Conservation (phyloP, 53 echinoderm and acorn worm genomes). For the Holothuria leucospilota region DNA sequence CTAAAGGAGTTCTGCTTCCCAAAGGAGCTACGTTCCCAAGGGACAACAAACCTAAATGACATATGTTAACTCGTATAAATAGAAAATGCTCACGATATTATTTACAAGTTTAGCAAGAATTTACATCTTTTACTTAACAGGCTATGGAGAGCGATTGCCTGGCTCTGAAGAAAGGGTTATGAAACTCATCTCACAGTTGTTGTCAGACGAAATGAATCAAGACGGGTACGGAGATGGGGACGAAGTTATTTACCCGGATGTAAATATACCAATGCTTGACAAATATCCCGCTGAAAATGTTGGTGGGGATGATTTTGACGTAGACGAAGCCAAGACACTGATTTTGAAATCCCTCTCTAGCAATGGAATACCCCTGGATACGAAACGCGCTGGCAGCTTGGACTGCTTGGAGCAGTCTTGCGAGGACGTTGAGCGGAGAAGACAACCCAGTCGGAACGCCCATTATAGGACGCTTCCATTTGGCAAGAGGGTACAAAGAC, state of each 20-base stretch:
- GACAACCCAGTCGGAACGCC: slow-evolving; percentile 23
- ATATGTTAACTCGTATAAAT: no score
- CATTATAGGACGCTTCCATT: slow-evolving; percentile 45
- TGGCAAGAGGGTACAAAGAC: slow-evolving; percentile 44
- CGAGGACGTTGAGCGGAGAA: slow-evolving; percentile 7
- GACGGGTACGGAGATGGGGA: slow-evolving; percentile 1
- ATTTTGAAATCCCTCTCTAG: slow-evolving; percentile 19
- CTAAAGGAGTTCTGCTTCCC: no score
- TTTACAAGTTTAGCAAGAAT: no score
- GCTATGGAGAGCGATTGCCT: slow-evolving; percentile 1
- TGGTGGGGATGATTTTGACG: slow-evolving; percentile 6
- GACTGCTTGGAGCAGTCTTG: slow-evolving; percentile 33
- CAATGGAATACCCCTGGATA: slow-evolving; percentile 22
- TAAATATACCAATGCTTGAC: slow-evolving; percentile 46
- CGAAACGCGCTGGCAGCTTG: slow-evolving; percentile 14
- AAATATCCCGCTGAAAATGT: neutral
- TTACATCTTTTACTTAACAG: neutral
- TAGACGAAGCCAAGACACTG: neutral
- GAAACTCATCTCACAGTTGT: slow-evolving; percentile 27
- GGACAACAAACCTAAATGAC: no score
- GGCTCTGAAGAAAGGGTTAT: neutral
- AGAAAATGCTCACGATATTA: no score
- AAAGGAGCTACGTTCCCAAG: no score
- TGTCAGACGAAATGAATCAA: slow-evolving; percentile 13
- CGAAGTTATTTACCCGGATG: neutral